phyloP scores from a whole-genome alignment of 2,113 vertebrate genomes.

The Bubo scandiacus region DNA sequence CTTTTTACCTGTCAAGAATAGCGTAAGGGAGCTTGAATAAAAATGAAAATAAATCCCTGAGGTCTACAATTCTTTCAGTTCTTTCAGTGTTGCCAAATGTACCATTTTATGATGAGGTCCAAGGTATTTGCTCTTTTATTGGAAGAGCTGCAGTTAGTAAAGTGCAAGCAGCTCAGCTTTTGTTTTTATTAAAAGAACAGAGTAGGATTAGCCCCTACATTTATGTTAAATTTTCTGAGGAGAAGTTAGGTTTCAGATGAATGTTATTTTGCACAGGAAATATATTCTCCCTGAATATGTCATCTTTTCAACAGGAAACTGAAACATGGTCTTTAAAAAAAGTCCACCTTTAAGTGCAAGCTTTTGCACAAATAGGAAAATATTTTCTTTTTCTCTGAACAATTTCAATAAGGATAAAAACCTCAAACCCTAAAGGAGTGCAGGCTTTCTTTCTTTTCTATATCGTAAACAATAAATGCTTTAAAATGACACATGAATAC shows the following conservation, averaged over 20 bases:
- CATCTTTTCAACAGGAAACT: not conserved
- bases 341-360: not conserved
- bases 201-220: not conserved
- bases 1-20: not conserved
- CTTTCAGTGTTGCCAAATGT: slow-evolving; percentile 8
- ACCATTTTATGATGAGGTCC: slow-evolving; percentile 11
- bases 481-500: not conserved
- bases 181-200: not conserved
- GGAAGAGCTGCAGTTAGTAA: not conserved
- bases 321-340: not conserved
- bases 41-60: slow-evolving; percentile 33
- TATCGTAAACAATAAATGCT: not conserved
- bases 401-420: not conserved
- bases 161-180: not conserved
- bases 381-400: not conserved
- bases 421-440: not conserved
- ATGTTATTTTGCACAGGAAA: not conserved
- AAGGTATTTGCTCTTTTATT: not conserved
- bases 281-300: not conserved
- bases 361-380: not conserved
- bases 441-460: not conserved
- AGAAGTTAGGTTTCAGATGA: not conserved
- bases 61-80: not conserved
- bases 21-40: not conserved
- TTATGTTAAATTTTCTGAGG: not conserved